Base-by-base conservation (phyloP, 35 echinoderm and acorn worm species). In the Anneissia japonica region DNA sequence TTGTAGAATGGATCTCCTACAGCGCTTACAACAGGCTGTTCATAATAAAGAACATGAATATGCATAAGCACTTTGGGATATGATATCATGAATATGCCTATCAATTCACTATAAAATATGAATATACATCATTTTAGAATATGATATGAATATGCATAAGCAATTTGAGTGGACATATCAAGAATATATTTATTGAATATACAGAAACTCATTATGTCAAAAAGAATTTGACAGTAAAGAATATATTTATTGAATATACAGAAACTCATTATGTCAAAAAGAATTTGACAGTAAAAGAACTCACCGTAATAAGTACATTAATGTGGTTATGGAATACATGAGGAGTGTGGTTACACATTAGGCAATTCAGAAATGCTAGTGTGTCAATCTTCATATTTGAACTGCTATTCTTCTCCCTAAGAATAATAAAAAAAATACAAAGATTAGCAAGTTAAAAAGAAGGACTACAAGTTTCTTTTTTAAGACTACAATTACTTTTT, bases 321-420 rank as follows among this genome's bases (percentile, higher is more conserved):
- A 93, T 90, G 79, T 98, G 95, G 37, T 83, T 86, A 74, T 98
- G 95, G 81, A 98, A 98, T 32, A 87, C 95, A 31, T 93, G 89
- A 19, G 95, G 95, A 39, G 73, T 91, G 38, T 98, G 95, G 56
- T 94, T 98, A 26, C 73, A 81, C 83, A 98, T 86, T 17, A 98
- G 82, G 77, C 91, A 93, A 72, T 98, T 93, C 0, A 98, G 74
- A 79, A 98, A 98, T 0, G 95, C 83, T 45, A 98, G 40, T 0
- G 95, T 91, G 37, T 98, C 95, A 77, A 98, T 98, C 92, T 98
- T 98, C 95, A 98, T 98, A 81, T 98, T 98, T 33, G 95, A 98
- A 83, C 95, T 98, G 46, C 88, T 93, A 79, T 98, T 98, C 80
- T 98, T 98, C 55, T 98, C 95, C 5, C 95, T 98, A 79, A 12